phyloP scores from a whole-genome alignment of 2,113 vertebrate species.

The Brevimyrus niger region DNA sequence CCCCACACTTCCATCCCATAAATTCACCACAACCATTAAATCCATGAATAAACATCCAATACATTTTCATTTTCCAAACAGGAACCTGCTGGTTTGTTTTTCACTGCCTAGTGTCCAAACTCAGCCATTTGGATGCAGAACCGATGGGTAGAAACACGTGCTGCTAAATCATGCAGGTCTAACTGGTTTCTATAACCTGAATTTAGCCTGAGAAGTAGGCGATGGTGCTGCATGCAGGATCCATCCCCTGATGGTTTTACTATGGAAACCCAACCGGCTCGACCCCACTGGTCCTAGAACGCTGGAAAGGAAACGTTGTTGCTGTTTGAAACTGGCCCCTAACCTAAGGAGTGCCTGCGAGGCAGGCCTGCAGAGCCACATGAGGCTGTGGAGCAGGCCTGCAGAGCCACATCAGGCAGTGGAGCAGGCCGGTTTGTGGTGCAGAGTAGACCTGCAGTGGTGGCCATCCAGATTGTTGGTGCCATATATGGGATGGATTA shows the following conservation, averaged over 20 bases:
- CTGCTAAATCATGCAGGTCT: neutral
- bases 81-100: neutral
- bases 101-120: neutral
- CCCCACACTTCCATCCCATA: neutral
- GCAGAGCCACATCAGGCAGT: neutral
- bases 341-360: neutral
- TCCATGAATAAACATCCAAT: neutral
- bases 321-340: neutral
- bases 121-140: neutral
- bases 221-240: neutral
- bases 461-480: constrained; percentile 40
- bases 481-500: constrained; percentile 44
- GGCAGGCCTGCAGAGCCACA: neutral
- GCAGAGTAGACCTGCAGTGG: neutral
- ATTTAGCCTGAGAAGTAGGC: neutral
- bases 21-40: neutral
- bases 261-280: neutral
- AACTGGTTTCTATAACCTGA: neutral
- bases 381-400: neutral
- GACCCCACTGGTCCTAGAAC: neutral
- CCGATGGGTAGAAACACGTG: neutral
- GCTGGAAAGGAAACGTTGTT: neutral
- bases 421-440: neutral
- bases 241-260: neutral
- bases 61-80: neutral